Evolutionary conservation across 2,113 vertebrate genomes (phyloP), one percentile per base, ranked within the genome.

Genomic region (Vimba vimba): DNA sequence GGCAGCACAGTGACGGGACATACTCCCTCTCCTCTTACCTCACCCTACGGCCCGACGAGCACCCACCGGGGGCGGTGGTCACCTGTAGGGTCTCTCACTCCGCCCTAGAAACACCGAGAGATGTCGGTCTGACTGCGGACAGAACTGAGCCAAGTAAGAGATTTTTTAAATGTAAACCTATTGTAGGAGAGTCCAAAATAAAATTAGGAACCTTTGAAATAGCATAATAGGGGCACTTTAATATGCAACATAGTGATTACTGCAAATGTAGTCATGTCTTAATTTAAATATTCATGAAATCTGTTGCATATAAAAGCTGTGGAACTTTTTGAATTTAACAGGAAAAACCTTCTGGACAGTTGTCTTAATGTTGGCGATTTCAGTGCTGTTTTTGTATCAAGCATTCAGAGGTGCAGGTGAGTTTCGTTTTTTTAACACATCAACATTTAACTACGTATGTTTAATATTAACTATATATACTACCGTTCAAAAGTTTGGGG

Each of bases 21-120:
- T 96, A 89, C 69, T 95, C 95, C 36, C 88, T 96, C 87, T 93
- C 94, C 0, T 96, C 95, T 73, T 92, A 93, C 50, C 87, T 97
- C 19, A 87, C 6, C 0, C 88, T 95, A 7, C n/a, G 11, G n/a
- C 89, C 89, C 0, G 76, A 93, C 60, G 87, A 78, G 0, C 83
- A 76, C 0, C 30, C 83, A 21, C 85, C 91, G 7, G 94, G 96
- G 2, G 94, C 94, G 25, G 91, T 87, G 33, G 92, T 96, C 77
- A 96, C 84, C 88, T 97, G 97, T 88, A 93, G 83, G 45, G 95
- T 97, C 79, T 91, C 95, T 36, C 96, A 98, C 50, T 11, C 9
- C 7, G 86, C 92, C n/a, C 79, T 94, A 82, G 83, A 87, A 4
- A 10, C 86, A 21, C 91, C 92, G 0, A 12, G 88, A 4, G 85